These are phyloP conservation scores for Villa cingulata DNA, from an alignment of 2,888 invertebrate genomes.

Conservation along the genomic window DNA sequence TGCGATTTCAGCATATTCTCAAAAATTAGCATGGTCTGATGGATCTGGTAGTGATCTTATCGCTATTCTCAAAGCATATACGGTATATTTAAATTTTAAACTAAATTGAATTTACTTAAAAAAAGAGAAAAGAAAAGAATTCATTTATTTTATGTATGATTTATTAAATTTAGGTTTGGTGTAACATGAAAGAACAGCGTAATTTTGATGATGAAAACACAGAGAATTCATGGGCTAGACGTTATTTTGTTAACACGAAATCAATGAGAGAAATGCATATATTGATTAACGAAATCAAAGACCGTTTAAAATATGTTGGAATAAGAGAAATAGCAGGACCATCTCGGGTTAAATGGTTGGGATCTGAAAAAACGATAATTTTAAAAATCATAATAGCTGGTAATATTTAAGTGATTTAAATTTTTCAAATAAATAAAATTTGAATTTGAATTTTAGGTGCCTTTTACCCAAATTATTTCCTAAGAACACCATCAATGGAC, in stretches of 20 bases:
- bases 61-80: conserved; percentile 66
- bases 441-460: no score
- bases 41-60: conserved; percentile 70
- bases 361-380: conserved; percentile 44
- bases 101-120: not conserved
- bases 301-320: conserved; percentile 45
- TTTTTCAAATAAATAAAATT: not conserved
- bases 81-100: conserved; percentile 39
- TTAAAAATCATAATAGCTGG: conserved; percentile 45
- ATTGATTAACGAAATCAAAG: conserved; percentile 54
- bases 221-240: conserved; percentile 52
- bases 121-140: no score
- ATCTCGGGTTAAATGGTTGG: conserved; percentile 35
- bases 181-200: conserved; percentile 43
- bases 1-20: conserved; percentile 54
- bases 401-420: not conserved
- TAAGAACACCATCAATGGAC: conserved; percentile 40
- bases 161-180: conserved; percentile 48
- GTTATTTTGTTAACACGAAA: conserved; percentile 56
- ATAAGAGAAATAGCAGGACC: conserved; percentile 41
- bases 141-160: not conserved
- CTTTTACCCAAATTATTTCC: conserved; percentile 87
- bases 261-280: conserved; percentile 59
- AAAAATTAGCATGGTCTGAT: conserved; percentile 68
- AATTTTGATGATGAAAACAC: conserved; percentile 39